Base-by-base conservation (phyloP, 2,797 vertebrate genomes). In the Nasua narica region DNA sequence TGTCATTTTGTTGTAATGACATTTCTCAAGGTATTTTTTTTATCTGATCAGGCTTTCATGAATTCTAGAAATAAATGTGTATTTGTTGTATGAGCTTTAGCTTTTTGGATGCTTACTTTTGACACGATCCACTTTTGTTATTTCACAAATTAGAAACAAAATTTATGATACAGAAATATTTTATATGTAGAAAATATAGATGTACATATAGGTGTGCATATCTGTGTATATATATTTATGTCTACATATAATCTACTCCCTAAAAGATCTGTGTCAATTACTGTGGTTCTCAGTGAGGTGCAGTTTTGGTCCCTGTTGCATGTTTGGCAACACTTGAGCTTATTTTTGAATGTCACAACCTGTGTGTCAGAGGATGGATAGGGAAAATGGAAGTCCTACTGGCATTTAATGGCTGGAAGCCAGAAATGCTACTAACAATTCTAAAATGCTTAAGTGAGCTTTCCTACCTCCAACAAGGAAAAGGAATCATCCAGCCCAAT, bases 41-140 rank as follows among this genome's bases (percentile, higher is more conserved):
- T 52, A 87, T 78, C 13, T 91, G 7, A 77, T 77, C 18, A 65
- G 14, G 9, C 3, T 89, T 92, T 92, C 14, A 40, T 85, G 21
- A 84, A 92, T 85, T 72, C 94, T 88, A 92, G 32, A 90, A 86
- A 89, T 69, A 87, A 95, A 81, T 91, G 43, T 58, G 0, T 67
- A 69, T 82, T 79, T 74, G 56, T 37, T 91, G 6, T 86, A 76
- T 67, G 29, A 81, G 77, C 35, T 77, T 89, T 32, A 72, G 29
- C 46, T 56, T n/a, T 89, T 52, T 27, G 3, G 67, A 23, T 88
- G 7, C 54, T 87, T 87, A 23, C 32, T 86, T 96, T 70, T 95
- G n/a, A 46, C 37, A 74, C n/a, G 12, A 77, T 89, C 21, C 2
- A 60, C 5, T 93, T 93, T 62, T 35, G 8, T 91, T 95, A 85